Evolutionary conservation across 2,797 vertebrate genomes (phyloP).

Genomic region (Phrynocephalus guinanensis): DNA sequence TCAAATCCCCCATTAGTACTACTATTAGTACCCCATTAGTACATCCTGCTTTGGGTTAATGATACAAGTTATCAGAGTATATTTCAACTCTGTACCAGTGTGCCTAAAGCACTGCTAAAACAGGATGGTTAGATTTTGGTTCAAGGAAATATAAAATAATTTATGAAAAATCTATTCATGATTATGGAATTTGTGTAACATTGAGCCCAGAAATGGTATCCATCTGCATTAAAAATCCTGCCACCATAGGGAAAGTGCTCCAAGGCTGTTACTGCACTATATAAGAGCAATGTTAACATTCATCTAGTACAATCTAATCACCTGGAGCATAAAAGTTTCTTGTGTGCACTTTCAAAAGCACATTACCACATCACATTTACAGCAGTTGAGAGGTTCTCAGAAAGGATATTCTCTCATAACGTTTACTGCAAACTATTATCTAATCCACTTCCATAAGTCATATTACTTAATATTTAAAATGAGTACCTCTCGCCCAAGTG

Average conservation of each 20-base stretch:
- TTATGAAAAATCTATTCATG: too few relatives aligned
- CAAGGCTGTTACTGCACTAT: not conserved
- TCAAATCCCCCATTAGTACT: too few relatives aligned
- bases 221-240: accelerated
- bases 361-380: not conserved
- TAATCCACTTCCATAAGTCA: slow-evolving; percentile 74
- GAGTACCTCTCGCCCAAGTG: slow-evolving; percentile 70
- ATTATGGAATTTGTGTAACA: too few relatives aligned
- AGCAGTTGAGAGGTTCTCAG: slow-evolving; percentile 57
- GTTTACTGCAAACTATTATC: slow-evolving; percentile 79
- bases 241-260: not conserved
- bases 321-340: slow-evolving; percentile 53
- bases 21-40: too few relatives aligned
- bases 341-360: not conserved
- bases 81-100: too few relatives aligned
- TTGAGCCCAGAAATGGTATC: not conserved
- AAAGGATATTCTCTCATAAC: slow-evolving; percentile 42
- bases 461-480: slow-evolving; percentile 75
- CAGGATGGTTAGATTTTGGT: too few relatives aligned
- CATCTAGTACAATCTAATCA: slow-evolving; percentile 3
- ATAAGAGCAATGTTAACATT: slow-evolving; percentile 10
- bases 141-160: too few relatives aligned
- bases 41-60: too few relatives aligned
- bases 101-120: too few relatives aligned
- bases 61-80: too few relatives aligned